Conservation (phyloP, 2,888 invertebrate species). For the Orchesellides sinensis region DNA sequence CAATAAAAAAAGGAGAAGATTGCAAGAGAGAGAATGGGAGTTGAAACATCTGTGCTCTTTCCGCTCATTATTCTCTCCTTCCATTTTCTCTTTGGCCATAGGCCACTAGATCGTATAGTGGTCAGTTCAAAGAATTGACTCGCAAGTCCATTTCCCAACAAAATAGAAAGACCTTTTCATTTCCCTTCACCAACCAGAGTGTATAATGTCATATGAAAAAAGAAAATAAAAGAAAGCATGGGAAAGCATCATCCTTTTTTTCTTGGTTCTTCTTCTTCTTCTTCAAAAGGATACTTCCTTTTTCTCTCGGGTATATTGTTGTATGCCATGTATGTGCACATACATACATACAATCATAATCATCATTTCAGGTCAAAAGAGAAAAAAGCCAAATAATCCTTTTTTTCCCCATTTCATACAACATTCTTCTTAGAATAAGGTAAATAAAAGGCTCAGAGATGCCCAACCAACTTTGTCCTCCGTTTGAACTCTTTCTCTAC, state of each 20-base stretch:
- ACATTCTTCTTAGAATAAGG: conserved; percentile 24
- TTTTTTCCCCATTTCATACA: conserved; percentile 1
- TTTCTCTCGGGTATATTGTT: no score
- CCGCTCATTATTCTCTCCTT: conserved; percentile 11
- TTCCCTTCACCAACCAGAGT: not conserved
- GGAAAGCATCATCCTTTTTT: not conserved
- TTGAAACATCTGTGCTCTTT: conserved; percentile 47
- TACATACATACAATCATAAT: no score
- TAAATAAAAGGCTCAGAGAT: conserved; percentile 22
- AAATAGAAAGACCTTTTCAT: not conserved
- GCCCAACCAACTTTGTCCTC: no score
- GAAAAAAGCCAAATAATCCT: conserved; percentile 48
- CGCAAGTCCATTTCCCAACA: conserved; percentile 16
- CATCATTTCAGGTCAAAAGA: conserved; percentile 13
- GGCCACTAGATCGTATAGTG: not conserved
- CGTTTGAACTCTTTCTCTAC: no score
- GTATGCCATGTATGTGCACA: no score
- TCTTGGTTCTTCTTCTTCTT: not conserved
- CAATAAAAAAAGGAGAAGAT: conserved; percentile 4
- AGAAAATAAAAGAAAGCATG: conserved; percentile 15
- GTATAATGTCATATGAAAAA: no score
- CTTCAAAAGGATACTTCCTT: conserved; percentile 20
- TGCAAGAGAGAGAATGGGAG: conserved; percentile 38
- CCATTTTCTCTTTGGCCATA: not conserved
- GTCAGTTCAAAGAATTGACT: conserved; percentile 8